Evolutionary conservation across 1,140 invertebrate species (phyloP).

Genomic region (Druon quercuslanigerum): DNA sequence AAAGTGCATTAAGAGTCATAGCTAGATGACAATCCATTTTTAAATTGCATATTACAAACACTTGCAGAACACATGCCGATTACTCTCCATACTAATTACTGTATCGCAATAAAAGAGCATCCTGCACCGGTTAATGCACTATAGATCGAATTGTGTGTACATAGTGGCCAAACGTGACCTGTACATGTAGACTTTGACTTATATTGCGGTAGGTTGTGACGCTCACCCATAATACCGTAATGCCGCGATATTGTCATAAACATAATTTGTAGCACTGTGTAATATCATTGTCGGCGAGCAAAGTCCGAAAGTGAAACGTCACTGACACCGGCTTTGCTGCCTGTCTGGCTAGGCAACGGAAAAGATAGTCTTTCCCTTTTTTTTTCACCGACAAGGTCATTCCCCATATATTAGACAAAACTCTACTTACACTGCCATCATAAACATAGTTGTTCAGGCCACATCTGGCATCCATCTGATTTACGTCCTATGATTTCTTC

Average conservation of each 20-base stretch:
- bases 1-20: not conserved
- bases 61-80: no score
- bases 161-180: slow-evolving; percentile 30
- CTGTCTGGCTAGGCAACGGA: slow-evolving; percentile 34
- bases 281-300: slow-evolving; percentile 53
- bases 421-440: slow-evolving; percentile 6
- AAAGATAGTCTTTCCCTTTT: slow-evolving; percentile 31
- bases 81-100: no score
- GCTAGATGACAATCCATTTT: not conserved
- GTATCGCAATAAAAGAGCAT: no score
- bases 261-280: slow-evolving; percentile 46
- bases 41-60: no score
- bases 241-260: slow-evolving; percentile 53
- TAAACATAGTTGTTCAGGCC: slow-evolving; percentile 13
- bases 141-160: not conserved
- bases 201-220: slow-evolving; percentile 62
- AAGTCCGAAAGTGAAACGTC: slow-evolving; percentile 54
- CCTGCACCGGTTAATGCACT: not conserved
- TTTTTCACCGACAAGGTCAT: slow-evolving; percentile 24
- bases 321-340: slow-evolving; percentile 33
- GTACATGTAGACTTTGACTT: slow-evolving; percentile 58
- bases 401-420: slow-evolving; percentile 13
- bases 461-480: not conserved
- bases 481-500: not conserved
- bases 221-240: slow-evolving; percentile 41